Base-by-base conservation (phyloP, 2,113 vertebrate species). In the Lophura nycthemera region DNA sequence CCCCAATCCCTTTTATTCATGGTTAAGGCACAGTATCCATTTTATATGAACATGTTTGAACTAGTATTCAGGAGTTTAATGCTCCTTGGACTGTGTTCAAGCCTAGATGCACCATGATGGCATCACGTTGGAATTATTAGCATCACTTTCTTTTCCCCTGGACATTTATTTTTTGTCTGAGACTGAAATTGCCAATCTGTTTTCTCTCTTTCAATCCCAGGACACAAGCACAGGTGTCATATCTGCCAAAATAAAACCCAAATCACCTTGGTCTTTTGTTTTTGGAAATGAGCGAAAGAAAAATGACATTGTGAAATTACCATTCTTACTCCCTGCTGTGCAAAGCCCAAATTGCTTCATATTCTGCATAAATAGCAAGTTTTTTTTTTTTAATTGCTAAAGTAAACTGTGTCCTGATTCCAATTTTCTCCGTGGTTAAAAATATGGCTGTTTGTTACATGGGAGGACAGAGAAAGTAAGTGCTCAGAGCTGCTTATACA, bases 241-340 rank as follows among this genome's bases (percentile, higher is more conserved):
- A 91, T 67, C 89, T 74, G 76, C 64, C 89, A 80, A 40, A 66
- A 90, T 27, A 71, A 85, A 74, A 74, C 42, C 61, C 69, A 90
- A 74, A 72, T 71, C 29, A 59, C 69, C 19, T 67, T 2, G 1
- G 27, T 36, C 32, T 71, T 82, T 64, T 57, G 27, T 45, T 71
- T 72, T 77, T 59, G 47, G 50, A 95, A 89, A 83, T 15, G 15
- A 83, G 27, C 0, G 0, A 83, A 34, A 63, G 61, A n/a, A 89
- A 95, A 91, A 89, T 17, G 11, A 89, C 50, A 34, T 86, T 76
- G 63, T 73, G 42, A 57, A 92, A 85, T 93, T 54, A 85, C 21
- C 22, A 25, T 85, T 85, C 50, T 90, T 72, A 43, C 4, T 86
- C n/a, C 75, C 60, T 63, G 24, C 50, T 61, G 45, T n/a, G 30